These are phyloP conservation scores for Bradynema listronoti DNA, from an alignment of 1,140 invertebrate genomes.

Conservation along the genomic window DNA sequence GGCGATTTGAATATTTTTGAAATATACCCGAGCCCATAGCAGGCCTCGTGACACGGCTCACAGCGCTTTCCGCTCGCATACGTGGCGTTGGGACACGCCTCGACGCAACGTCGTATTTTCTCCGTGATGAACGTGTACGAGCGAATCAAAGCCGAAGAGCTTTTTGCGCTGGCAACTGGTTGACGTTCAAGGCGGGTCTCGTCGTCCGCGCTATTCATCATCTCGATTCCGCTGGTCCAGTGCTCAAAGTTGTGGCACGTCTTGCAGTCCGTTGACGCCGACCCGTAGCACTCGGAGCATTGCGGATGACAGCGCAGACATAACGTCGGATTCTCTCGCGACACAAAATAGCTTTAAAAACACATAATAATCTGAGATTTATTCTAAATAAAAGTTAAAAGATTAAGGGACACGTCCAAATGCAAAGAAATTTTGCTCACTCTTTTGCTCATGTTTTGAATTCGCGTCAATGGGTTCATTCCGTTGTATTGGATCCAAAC, in stretches of 20 bases:
- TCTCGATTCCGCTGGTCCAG: conserved; percentile 10
- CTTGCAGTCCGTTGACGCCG: conserved; percentile 18
- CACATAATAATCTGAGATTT: neutral
- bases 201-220: conserved; percentile 6
- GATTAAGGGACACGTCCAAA: too few relatives aligned
- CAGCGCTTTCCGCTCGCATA: conserved; percentile 24
- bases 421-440: too few relatives aligned
- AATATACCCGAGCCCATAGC: conserved; percentile 13
- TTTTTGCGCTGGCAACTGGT: too few relatives aligned
- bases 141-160: too few relatives aligned
- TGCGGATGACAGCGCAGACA: conserved; percentile 22
- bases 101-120: conserved; percentile 14
- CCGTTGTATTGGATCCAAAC: too few relatives aligned
- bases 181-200: neutral
- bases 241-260: conserved; percentile 29
- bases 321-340: neutral
- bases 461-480: too few relatives aligned
- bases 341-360: conserved; percentile 19
- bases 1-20: too few relatives aligned
- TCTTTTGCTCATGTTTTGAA: too few relatives aligned
- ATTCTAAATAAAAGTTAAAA: neutral
- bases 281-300: conserved; percentile 24
- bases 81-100: conserved; percentile 26
- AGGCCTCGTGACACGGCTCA: conserved; percentile 29
- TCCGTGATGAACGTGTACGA: too few relatives aligned